Percentiles rank a stretch among this genome's conserved stretches.
Conservation (phyloP, 2,888 invertebrate genomes). For the Lottia gigantea region DNA sequence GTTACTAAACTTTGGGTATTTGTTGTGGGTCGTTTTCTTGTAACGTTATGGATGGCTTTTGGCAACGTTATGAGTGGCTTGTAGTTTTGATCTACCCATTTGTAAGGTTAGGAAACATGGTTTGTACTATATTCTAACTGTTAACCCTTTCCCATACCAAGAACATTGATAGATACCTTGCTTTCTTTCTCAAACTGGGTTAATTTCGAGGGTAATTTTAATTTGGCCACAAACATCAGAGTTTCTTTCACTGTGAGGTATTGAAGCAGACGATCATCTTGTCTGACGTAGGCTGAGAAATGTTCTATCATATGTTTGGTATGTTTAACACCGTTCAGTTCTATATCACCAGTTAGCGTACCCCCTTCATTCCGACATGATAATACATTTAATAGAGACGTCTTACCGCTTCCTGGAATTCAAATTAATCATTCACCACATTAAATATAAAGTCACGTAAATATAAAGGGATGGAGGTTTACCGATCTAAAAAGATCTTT, state of each 20-base stretch:
- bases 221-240: conserved; percentile 64
- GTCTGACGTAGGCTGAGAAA: conserved; percentile 87
- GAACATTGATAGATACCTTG: conserved; percentile 74
- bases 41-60: too few species aligned
- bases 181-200: conserved; percentile 80
- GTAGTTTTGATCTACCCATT: too few species aligned
- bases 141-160: too few species aligned
- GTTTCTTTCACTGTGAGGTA: conserved; percentile 87
- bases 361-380: conserved; percentile 74
- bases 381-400: conserved; percentile 92
- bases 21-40: too few species aligned
- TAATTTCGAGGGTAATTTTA: conserved; percentile 69
- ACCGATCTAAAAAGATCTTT: too few species aligned
- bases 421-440: too few species aligned
- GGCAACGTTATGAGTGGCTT: too few species aligned
- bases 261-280: conserved; percentile 84
- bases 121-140: too few species aligned
- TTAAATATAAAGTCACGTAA: too few species aligned
- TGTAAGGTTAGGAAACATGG: too few species aligned
- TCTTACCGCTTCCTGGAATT: conserved; percentile 87
- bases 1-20: too few species aligned
- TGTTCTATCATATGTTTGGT: conserved; percentile 68
- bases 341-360: conserved; percentile 87
- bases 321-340: conserved; percentile 85
- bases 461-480: too few species aligned